Percentiles rank a stretch among this genome's conserved stretches.
These are phyloP conservation scores for Agapostemon virescens DNA, from an alignment of 2,888 invertebrate genomes.

Conservation along the genomic window DNA sequence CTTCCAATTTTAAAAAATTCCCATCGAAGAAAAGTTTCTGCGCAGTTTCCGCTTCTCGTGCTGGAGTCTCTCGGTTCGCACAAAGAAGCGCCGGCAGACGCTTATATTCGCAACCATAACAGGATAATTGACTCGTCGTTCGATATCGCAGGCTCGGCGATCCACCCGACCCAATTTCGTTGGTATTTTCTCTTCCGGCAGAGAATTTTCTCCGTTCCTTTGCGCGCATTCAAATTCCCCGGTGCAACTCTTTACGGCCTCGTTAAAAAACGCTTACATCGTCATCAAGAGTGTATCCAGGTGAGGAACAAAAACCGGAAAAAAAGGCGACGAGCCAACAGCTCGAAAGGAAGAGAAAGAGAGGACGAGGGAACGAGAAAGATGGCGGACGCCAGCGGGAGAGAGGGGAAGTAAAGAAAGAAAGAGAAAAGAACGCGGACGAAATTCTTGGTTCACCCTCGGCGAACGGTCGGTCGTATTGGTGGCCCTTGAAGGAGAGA, in stretches of 20 bases:
- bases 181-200: background rate
- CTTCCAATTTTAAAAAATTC: no score
- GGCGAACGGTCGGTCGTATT: background rate
- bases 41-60: no score
- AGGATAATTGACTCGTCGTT: background rate
- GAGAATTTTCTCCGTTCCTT: background rate
- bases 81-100: no score
- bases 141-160: background rate
- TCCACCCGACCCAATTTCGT: background rate
- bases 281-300: constrained; percentile 22
- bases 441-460: constrained; percentile 26
- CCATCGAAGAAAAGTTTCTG: no score
- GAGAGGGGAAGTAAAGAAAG: background rate
- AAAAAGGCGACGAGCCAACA: background rate
- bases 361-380: background rate
- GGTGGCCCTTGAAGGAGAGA: constrained; percentile 23
- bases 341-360: background rate
- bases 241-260: constrained; percentile 30
- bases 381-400: background rate
- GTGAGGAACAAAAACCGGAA: background rate
- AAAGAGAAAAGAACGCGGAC: background rate
- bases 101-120: background rate
- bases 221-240: constrained; percentile 16
- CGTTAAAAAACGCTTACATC: constrained; percentile 38
- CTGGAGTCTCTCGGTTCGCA: no score